A percentile compares a stretch with the other conserved stretches of the same genome.
Conservation (phyloP, 2,888 invertebrate genomes). For the Thera britannica region DNA sequence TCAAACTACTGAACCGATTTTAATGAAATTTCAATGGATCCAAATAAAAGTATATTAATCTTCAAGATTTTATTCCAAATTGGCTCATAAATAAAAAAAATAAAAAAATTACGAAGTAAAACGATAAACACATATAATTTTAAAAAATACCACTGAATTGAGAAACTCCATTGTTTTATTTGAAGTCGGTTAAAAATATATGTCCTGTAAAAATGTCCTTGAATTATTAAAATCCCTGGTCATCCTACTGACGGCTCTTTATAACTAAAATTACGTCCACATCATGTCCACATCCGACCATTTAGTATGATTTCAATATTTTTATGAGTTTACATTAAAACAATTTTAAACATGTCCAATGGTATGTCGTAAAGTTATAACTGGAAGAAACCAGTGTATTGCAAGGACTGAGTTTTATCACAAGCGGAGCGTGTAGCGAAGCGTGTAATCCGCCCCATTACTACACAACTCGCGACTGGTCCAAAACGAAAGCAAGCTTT, state of each 20-base stretch:
- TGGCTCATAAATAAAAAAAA: too few species aligned
- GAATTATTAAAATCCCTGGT: slow-evolving; percentile 14
- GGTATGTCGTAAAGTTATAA: slow-evolving; percentile 30
- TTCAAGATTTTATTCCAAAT: too few species aligned
- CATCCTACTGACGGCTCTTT: slow-evolving; percentile 43
- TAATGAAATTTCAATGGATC: too few species aligned
- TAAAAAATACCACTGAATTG: too few species aligned
- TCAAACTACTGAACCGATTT: too few species aligned
- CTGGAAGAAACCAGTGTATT: slow-evolving; percentile 3
- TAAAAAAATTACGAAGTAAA: too few species aligned
- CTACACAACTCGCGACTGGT: not conserved
- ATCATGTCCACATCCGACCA: slow-evolving; percentile 51
- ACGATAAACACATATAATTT: too few species aligned
- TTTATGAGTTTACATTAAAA: slow-evolving; percentile 46
- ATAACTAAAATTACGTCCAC: slow-evolving; percentile 50
- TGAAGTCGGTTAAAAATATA: too few species aligned
- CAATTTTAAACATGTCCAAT: slow-evolving; percentile 40
- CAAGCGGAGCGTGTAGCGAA: slow-evolving; percentile 10
- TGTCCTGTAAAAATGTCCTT: not conserved
- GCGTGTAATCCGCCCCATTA: not conserved
- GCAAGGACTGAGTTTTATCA: not conserved
- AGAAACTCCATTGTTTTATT: too few species aligned
- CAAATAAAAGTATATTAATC: too few species aligned
- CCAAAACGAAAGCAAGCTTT: too few species aligned
- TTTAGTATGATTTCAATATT: slow-evolving; percentile 50